These are phyloP conservation scores for Drosophila subobscura DNA, from an alignment of 1,140 invertebrate species.

Conservation along the genomic window DNA sequence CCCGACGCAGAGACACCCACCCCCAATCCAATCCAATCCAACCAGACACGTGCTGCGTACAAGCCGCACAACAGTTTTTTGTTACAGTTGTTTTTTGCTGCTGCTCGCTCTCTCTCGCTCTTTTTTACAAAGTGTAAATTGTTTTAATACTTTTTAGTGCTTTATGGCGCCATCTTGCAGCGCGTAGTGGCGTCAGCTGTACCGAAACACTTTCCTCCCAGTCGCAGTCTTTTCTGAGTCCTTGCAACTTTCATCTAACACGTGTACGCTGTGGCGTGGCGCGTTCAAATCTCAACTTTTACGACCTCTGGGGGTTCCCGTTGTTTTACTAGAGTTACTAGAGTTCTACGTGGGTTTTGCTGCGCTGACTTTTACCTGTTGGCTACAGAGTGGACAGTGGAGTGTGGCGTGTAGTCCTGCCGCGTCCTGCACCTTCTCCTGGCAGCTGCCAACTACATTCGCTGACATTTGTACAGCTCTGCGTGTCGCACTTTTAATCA, in stretches of 20 bases:
- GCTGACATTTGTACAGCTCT: conserved; percentile 41
- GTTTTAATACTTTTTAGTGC: conserved; percentile 83
- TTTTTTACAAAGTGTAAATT: conserved; percentile 82
- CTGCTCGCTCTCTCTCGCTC: conserved; percentile 1
- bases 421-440: conserved; percentile 14
- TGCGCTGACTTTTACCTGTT: conserved; percentile 44
- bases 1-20: neutral
- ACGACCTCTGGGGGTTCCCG: conserved; percentile 65
- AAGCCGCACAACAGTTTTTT: conserved; percentile 72
- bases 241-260: conserved; percentile 47
- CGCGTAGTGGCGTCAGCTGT: conserved; percentile 59
- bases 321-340: conserved; percentile 46
- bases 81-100: conserved; percentile 35
- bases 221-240: conserved; percentile 13
- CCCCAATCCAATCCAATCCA: no score
- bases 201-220: neutral
- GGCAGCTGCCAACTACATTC: conserved; percentile 41
- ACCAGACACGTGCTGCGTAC: conserved; percentile 55
- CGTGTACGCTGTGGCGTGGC: conserved; percentile 56
- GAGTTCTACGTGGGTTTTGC: conserved; percentile 20
- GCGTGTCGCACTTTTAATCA: conserved; percentile 76
- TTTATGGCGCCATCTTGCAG: conserved; percentile 66
- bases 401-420: no score
- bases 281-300: conserved; percentile 83
- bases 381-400: neutral